These are phyloP conservation scores for Dryobates pubescens DNA, from an alignment of 2,797 vertebrate genomes.

Conservation along the genomic window DNA sequence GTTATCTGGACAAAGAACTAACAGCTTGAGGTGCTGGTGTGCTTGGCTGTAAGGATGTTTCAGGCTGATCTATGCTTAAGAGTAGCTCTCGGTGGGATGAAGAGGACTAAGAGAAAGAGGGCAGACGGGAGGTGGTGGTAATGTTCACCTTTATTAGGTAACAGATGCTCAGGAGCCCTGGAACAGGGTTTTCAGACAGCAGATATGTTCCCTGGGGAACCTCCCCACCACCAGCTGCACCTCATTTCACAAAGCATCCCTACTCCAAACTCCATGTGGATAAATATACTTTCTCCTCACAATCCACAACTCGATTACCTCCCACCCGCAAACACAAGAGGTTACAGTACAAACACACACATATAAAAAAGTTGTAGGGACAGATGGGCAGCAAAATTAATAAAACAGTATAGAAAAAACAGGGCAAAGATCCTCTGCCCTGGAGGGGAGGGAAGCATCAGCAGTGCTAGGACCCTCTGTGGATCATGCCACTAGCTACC, in stretches of 20 bases:
- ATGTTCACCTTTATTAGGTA: conserved; percentile 60
- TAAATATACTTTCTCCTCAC: conserved; percentile 58
- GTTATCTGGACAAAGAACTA: not conserved
- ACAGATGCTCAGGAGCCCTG: conserved; percentile 18
- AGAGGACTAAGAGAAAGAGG: not conserved
- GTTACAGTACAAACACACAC: conserved; percentile 70
- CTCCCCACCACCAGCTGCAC: conserved; percentile 26
- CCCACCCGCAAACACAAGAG: conserved; percentile 16
- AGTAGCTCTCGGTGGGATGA: not conserved
- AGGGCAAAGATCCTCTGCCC: not conserved
- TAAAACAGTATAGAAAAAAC: conserved; percentile 21
- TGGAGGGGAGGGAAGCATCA: not conserved
- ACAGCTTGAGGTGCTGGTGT: accelerated
- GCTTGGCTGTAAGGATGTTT: not conserved
- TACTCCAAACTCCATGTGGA: conserved; percentile 27
- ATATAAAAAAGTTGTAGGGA: conserved; percentile 41
- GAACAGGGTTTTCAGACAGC: conserved; percentile 37
- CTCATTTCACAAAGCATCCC: conserved; percentile 16
- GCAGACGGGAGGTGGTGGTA: conserved; percentile 1
- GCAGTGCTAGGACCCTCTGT: not conserved
- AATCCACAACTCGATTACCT: conserved; percentile 38
- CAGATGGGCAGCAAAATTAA: conserved; percentile 20
- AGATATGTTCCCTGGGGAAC: conserved; percentile 12
- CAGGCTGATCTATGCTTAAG: not conserved
- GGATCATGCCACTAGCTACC: not conserved